A percentile compares a stretch with the other conserved stretches of the same genome.
phyloP scores from a whole-genome alignment of 2,113 vertebrate species.

The Lathamus discolor region DNA sequence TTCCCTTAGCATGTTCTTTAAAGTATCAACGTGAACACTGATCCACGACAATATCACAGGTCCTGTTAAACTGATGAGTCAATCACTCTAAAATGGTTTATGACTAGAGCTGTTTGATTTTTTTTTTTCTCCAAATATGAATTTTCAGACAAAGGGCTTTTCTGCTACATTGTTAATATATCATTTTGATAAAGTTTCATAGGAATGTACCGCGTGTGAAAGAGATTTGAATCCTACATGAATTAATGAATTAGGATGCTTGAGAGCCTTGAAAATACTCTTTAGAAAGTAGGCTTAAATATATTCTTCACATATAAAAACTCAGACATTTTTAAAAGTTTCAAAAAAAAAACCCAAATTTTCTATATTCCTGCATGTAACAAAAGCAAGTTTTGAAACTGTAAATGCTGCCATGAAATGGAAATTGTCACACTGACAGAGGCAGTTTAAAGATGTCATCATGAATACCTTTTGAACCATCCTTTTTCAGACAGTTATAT shows the following conservation, averaged over 20 bases:
- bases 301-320: neutral
- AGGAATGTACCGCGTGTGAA: neutral
- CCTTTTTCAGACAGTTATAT: neutral
- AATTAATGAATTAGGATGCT: neutral
- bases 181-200: neutral
- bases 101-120: neutral
- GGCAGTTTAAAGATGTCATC: neutral
- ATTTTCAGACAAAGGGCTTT: neutral
- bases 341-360: neutral
- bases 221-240: neutral
- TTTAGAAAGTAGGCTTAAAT: neutral
- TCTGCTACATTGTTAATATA: neutral
- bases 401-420: neutral
- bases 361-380: neutral
- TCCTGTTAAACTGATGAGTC: neutral
- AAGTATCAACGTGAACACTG: neutral
- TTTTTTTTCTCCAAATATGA: neutral
- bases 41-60: neutral
- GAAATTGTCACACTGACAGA: neutral
- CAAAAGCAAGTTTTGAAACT: neutral
- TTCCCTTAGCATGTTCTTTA: neutral
- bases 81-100: neutral
- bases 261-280: rapidly evolving
- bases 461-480: neutral
- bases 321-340: neutral